A percentile compares a stretch with the other conserved stretches of the same genome.
Conservation (phyloP, 2,888 invertebrate species). For the Nomada goodeniana region DNA sequence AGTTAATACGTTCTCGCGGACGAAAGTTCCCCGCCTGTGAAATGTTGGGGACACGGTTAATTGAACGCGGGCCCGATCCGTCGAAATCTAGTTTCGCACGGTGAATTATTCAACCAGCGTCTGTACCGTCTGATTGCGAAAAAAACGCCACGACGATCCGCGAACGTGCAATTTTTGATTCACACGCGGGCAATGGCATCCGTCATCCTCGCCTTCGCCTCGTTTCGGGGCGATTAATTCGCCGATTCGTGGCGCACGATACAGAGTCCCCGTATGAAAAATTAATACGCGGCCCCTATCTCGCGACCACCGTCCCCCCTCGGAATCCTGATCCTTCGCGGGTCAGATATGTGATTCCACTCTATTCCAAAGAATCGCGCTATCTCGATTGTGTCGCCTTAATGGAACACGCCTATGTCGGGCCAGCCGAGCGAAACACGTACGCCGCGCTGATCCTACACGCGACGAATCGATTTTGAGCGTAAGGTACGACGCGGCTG, state of each 20-base stretch:
- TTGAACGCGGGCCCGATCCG: conserved; percentile 14
- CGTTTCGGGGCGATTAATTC: not conserved
- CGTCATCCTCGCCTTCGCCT: not conserved
- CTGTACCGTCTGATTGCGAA: not conserved
- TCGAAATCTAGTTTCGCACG: not conserved
- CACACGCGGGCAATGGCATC: not conserved
- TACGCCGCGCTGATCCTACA: conserved; percentile 2
- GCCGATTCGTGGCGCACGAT: too few species aligned
- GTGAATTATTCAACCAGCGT: conserved; percentile 8
- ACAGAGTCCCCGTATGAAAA: too few species aligned
- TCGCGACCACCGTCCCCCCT: too few species aligned
- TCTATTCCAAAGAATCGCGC: not conserved
- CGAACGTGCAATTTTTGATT: not conserved
- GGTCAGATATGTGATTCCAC: too few species aligned
- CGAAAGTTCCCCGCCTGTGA: not conserved
- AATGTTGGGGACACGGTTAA: not conserved
- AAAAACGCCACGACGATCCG: conserved; percentile 21
- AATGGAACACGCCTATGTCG: not conserved
- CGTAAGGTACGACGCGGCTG: conserved; percentile 55
- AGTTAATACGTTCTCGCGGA: not conserved
- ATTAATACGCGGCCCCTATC: too few species aligned
- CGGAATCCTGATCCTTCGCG: too few species aligned
- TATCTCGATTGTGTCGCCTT: not conserved
- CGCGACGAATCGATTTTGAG: conserved; percentile 47
- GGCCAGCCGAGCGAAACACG: not conserved